Conservation (phyloP, 1,140 invertebrate genomes). For the Apis florea region DNA sequence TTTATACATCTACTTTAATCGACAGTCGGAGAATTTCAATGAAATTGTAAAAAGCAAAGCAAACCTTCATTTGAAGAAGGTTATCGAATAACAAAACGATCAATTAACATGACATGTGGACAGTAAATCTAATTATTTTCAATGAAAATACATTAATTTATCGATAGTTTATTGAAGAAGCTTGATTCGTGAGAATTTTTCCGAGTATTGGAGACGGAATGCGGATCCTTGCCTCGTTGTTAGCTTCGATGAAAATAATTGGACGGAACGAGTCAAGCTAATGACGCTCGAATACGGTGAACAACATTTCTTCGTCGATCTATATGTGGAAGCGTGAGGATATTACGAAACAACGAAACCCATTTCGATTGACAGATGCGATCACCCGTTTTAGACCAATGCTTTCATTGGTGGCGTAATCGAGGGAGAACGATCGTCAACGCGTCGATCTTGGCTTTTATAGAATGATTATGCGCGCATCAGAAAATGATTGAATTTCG, state of each 20-base stretch:
- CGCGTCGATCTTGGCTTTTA: background rate
- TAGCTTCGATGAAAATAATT: conserved; percentile 25
- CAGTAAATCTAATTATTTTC: background rate
- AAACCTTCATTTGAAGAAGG: too few relatives aligned
- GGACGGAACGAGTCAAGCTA: conserved; percentile 25
- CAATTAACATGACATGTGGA: too few relatives aligned
- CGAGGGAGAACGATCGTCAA: background rate
- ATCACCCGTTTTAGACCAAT: conserved; percentile 20
- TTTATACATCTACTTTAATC: too few relatives aligned
- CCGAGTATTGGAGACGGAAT: conserved; percentile 6
- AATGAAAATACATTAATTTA: background rate
- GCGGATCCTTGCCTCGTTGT: conserved; percentile 11
- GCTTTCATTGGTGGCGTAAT: background rate
- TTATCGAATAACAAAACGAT: background rate
- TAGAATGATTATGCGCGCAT: background rate
- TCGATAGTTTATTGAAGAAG: too few relatives aligned
- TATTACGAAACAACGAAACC: conserved; percentile 45
- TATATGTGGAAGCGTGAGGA: background rate
- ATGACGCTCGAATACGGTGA: conserved; percentile 28
- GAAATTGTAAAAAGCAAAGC: too few relatives aligned
- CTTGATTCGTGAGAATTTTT: background rate
- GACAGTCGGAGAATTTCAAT: too few relatives aligned
- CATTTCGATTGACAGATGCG: conserved; percentile 63
- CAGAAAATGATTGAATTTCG: too few relatives aligned
- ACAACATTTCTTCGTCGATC: conserved; percentile 47